phyloP scores from a whole-genome alignment of 2,113 vertebrate species.

The Geococcyx californianus region DNA sequence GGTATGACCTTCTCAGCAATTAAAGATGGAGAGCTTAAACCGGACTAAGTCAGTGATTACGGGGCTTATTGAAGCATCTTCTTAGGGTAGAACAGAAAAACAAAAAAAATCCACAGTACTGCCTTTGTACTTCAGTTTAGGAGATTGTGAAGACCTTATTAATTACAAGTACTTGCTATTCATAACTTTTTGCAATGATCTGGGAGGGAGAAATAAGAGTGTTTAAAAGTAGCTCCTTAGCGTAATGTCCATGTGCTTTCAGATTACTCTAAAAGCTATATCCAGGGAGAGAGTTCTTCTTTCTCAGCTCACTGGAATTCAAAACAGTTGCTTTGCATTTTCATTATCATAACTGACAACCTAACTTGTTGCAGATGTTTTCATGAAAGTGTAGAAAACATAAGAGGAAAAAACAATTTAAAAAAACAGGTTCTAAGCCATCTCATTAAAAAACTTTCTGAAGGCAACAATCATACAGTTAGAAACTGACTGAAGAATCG shows the following conservation, averaged over 20 bases:
- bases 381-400: neutral
- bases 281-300: neutral
- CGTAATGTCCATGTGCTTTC: neutral
- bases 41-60: neutral
- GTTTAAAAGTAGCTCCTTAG: neutral
- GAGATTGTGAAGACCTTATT: neutral
- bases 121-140: neutral
- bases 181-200: neutral
- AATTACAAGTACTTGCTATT: neutral
- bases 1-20: neutral
- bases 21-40: neutral
- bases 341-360: neutral
- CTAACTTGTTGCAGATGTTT: conserved; percentile 5
- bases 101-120: neutral
- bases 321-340: neutral
- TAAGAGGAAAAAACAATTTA: neutral
- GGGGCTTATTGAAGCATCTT: neutral
- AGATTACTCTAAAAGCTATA: neutral
- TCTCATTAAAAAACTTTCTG: neutral
- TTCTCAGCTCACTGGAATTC: neutral
- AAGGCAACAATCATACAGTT: neutral
- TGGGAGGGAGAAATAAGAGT: neutral
- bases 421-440: neutral
- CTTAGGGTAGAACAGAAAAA: neutral
- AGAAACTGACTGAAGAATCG: neutral